phyloP scores from a whole-genome alignment of 2,888 invertebrate species.

The Phragmatobia fuliginosa region DNA sequence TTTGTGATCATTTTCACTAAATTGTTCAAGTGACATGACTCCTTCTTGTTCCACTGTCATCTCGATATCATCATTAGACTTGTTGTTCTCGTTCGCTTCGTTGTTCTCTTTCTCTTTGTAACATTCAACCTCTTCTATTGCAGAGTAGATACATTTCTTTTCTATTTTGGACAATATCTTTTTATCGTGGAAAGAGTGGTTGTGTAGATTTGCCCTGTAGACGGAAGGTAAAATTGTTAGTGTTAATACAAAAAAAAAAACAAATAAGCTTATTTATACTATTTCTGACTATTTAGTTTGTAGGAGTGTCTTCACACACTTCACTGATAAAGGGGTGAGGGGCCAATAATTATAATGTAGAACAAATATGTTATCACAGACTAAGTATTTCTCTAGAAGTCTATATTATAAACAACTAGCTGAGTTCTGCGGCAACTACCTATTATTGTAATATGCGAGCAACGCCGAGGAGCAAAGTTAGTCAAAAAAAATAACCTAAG shows the following conservation, averaged over 20 bases:
- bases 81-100: constrained; percentile 26
- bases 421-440: too few species aligned
- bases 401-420: too few species aligned
- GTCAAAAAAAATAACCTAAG: too few species aligned
- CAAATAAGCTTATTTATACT: too few species aligned
- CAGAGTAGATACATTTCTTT: constrained; percentile 77
- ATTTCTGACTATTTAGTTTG: too few species aligned
- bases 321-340: background rate
- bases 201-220: constrained; percentile 77
- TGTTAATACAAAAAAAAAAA: background rate
- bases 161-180: constrained; percentile 80
- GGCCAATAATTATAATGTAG: background rate
- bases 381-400: background rate
- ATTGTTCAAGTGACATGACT: constrained; percentile 35
- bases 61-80: constrained; percentile 26
- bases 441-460: too few species aligned
- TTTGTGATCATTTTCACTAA: constrained; percentile 21
- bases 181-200: constrained; percentile 81
- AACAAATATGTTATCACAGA: background rate
- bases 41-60: constrained; percentile 41
- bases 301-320: background rate
- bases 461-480: too few species aligned
- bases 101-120: constrained; percentile 61
- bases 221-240: background rate
- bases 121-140: constrained; percentile 65